Evolutionary conservation across 2,113 vertebrate species (phyloP), one percentile per base, ranked within the genome.

Genomic region (Prietella phreatophila): DNA sequence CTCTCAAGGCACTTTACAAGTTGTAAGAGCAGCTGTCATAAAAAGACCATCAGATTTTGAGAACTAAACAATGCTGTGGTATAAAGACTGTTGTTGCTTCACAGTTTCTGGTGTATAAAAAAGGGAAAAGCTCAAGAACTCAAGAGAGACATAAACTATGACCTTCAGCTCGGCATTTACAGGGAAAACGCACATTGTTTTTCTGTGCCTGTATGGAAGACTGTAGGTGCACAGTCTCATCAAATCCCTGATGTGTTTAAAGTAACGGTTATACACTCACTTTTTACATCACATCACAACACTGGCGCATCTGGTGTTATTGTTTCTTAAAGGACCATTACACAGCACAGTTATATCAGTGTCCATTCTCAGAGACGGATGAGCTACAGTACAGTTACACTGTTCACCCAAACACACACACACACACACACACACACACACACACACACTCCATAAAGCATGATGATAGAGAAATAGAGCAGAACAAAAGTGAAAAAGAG

Each of bases 261-360:
- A 80, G 76, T 58, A 81, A 81, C 30, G 19, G 55, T 36, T 39
- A 25, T 60, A 15, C 33, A 14, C 19, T 81, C n/a, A 33, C 33
- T 82, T 82, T 39, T 36, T 81, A 36, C 79, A 22, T 81, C 55
- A 39, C 20, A 55, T 25, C 55, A 60, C 80, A 55, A 82, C 19
- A 22, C 50, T 3, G 0, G 79, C 1, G 20, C 6, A 20, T 58
- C 79, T 39, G 25, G 14, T 81, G 80, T 39, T 82, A 82, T 82
- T 81, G 79, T 81, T 81, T 82, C 80, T 82, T 39, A 61, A 60
- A 82, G 80, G 80, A 61, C 56, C 80, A 82, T 82, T 82, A 82
- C 30, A 60, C 80, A 36, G 56, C 33, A 39, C 2, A 20, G 80
- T 60, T 82, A 82, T 82, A 82, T 60, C 56, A 61, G 80, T 82